Evolutionary conservation across 1,140 invertebrate genomes (phyloP).

Genomic region (Radopholus similis): DNA sequence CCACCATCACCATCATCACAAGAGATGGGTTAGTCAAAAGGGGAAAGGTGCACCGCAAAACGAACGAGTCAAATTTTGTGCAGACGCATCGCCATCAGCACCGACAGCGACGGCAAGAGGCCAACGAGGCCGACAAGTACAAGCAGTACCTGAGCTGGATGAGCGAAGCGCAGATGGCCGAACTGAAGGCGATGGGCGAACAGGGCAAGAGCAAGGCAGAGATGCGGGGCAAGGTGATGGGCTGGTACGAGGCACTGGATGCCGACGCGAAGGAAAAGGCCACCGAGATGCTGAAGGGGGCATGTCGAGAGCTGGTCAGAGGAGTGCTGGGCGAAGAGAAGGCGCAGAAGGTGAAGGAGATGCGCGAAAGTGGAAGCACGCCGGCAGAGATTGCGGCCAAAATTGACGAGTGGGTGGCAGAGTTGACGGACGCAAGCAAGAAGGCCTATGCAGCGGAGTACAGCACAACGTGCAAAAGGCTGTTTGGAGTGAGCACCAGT

Average conservation of each 20-base stretch:
- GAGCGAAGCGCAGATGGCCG: conserved; percentile 31
- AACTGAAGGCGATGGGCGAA: conserved; percentile 9
- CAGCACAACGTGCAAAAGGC: background rate
- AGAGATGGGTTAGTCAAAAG: conserved; percentile 9
- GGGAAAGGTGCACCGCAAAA: too few relatives aligned
- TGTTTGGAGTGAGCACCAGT: background rate
- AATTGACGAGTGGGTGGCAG: conserved; percentile 28
- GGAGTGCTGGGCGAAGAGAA: conserved; percentile 40
- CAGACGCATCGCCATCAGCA: conserved; percentile 1
- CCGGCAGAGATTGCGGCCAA: background rate
- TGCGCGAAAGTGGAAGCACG: background rate
- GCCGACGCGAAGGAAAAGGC: conserved; percentile 40
- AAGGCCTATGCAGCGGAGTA: background rate
- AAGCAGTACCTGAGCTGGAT: conserved; percentile 41
- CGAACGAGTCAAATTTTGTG: too few relatives aligned
- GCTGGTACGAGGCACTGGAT: conserved; percentile 8
- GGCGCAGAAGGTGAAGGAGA: conserved; percentile 34
- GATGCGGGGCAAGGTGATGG: conserved; percentile 5
- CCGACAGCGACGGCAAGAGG: conserved; percentile 7
- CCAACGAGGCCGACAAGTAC: conserved; percentile 27
- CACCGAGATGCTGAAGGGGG: conserved; percentile 29
- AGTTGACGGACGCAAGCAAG: conserved; percentile 31
- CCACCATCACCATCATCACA: conserved; percentile 18
- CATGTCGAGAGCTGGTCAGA: conserved; percentile 33
- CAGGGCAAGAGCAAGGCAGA: conserved; percentile 10